Base-by-base conservation (phyloP, 2,113 vertebrate species). In the Eudorcas thomsonii region DNA sequence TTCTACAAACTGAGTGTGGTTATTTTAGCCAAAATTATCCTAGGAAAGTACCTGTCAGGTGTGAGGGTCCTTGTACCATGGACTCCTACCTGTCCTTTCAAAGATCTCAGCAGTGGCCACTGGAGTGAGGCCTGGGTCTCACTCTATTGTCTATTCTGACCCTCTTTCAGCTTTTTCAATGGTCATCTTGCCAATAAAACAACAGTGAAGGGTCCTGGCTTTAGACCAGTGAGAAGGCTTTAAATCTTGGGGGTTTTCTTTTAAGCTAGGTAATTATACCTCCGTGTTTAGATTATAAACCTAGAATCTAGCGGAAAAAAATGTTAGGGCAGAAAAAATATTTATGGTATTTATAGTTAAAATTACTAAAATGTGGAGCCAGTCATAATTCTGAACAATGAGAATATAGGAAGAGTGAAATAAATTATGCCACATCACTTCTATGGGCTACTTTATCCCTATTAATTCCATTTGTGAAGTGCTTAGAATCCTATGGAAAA, bases 401-500 rank as follows among this genome's bases (percentile, higher is more conserved):
- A 14, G 13, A 39, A 39, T 74, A 39, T 12, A 74, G 11, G 15
- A 92, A 95, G 33, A 77, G 67, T 78, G 81, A 96, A 88, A 88
- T 71, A 94, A 87, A 91, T 81, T 94, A 26, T 74, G 9, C 17
- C 30, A 57, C n/a, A 45, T 96, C 5, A 80, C 19, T n/a, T 3
- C 23, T 36, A 14, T 59, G 30, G 50, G 23, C 52, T 87, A 88
- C 23, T 81, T 97, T 94, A 94, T 91, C 48, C 48, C 48, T 95
- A 43, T 87, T 90, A 83, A 88, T 74, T 28, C 2, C 62, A 12
- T 71, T 89, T 96, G 62, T 85, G 43, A 90, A 92, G n/a, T 83
- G 30, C 90, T 98, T 92, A 92, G 28, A 96, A 84, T 88, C 30
- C 62, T 77, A 81, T 59, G 77, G 77, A 88, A 96, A 96, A 96